Evolutionary conservation across 1,140 invertebrate genomes (phyloP).

Genomic region (Pentalonia nigronervosa): DNA sequence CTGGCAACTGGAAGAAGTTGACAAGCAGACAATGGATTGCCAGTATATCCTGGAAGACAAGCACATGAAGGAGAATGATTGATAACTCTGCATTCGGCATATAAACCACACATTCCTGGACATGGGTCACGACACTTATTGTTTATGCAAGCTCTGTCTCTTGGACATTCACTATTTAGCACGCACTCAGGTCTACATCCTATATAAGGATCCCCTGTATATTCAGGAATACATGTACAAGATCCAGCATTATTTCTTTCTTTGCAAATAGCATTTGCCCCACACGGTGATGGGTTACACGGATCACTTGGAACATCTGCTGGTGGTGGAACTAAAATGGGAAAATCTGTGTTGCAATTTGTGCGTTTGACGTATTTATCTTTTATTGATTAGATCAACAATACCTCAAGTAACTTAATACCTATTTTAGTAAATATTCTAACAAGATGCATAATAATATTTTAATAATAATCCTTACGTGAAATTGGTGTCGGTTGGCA

Average conservation of each 20-base stretch:
- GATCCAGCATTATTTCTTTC: constrained; percentile 72
- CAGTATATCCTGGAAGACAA: constrained; percentile 73
- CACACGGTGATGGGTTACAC: constrained; percentile 80
- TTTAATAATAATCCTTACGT: constrained; percentile 52
- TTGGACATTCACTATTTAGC: constrained; percentile 76
- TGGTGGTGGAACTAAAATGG: constrained; percentile 34
- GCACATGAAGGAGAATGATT: constrained; percentile 80
- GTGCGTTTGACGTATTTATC: neutral
- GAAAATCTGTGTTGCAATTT: constrained; percentile 43
- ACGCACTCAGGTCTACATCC: constrained; percentile 70
- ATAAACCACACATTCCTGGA: constrained; percentile 73
- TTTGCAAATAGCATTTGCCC: constrained; percentile 76
- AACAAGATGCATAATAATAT: neutral
- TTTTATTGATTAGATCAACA: neutral
- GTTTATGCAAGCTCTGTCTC: constrained; percentile 74
- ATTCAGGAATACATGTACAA: constrained; percentile 81
- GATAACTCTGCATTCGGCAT: constrained; percentile 76
- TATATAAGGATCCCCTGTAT: constrained; percentile 82
- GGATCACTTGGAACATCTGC: constrained; percentile 65
- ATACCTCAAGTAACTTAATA: neutral
- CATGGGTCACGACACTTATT: constrained; percentile 78
- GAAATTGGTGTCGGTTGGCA: constrained; percentile 66
- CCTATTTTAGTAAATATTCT: neutral
- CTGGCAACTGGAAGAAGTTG: constrained; percentile 60
- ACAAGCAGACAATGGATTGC: constrained; percentile 75